phyloP scores from a whole-genome alignment of 2,797 vertebrate species.

The Vireo griseus region DNA sequence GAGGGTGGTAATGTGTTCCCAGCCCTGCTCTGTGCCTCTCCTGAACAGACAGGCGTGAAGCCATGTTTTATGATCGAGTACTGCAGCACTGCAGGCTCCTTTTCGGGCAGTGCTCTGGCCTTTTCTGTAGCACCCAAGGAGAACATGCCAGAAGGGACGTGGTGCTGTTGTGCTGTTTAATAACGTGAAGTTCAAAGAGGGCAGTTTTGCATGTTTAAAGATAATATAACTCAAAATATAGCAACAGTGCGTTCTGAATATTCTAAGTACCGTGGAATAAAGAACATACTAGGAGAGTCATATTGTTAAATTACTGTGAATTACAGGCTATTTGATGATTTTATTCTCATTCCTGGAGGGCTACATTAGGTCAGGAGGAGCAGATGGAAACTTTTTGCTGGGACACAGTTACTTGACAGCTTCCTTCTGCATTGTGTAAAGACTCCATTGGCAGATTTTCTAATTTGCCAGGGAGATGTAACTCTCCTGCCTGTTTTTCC shows the following conservation, averaged over 20 bases:
- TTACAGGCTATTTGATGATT: constrained; percentile 4
- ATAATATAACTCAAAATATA: neutral
- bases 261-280: neutral
- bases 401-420: constrained; percentile 16
- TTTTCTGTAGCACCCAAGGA: neutral
- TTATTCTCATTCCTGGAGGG: neutral
- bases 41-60: neutral
- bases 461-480: neutral
- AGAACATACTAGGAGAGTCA: neutral
- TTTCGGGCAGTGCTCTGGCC: neutral
- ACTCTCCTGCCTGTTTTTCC: neutral
- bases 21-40: neutral
- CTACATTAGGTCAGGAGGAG: neutral
- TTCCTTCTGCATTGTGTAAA: constrained; percentile 32
- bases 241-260: neutral
- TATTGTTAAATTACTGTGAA: neutral
- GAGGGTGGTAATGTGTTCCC: neutral
- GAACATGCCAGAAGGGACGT: neutral
- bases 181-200: neutral
- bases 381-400: constrained; percentile 41
- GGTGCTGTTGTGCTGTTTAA: neutral
- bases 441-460: constrained; percentile 1
- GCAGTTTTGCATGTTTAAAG: neutral
- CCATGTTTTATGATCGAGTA: neutral
- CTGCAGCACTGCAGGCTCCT: neutral